Conservation (phyloP, 2,888 invertebrate genomes). For the Schizaphis graminum region DNA sequence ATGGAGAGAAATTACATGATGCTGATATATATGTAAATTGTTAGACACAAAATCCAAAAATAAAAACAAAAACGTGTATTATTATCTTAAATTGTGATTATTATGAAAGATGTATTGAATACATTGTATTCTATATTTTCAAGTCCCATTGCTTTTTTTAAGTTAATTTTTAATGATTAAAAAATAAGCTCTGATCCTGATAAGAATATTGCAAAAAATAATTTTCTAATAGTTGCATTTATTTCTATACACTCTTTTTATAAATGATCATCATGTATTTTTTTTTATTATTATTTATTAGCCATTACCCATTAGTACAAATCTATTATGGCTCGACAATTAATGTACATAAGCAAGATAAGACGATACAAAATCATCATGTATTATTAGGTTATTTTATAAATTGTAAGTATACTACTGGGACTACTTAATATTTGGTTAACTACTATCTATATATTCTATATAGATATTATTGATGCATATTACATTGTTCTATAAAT, state of each 20-base stretch:
- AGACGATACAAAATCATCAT: too few species aligned
- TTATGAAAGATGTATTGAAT: background rate
- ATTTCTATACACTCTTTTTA: background rate
- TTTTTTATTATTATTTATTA: too few species aligned
- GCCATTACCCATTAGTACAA: too few species aligned
- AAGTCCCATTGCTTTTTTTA: background rate
- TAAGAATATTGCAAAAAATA: background rate
- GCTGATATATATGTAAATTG: background rate
- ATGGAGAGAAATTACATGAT: background rate
- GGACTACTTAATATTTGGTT: background rate
- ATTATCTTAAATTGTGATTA: background rate
- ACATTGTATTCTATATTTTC: background rate
- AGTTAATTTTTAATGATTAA: background rate
- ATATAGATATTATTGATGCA: background rate
- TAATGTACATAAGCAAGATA: too few species aligned
- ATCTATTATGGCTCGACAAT: too few species aligned
- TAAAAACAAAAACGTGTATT: background rate
- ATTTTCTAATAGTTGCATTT: background rate
- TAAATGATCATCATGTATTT: background rate
- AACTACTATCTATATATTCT: background rate
- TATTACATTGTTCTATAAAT: background rate
- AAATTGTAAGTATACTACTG: background rate
- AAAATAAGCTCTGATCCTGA: background rate
- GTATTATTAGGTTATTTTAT: background rate
- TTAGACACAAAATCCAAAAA: background rate